Conservation (phyloP, 1,140 invertebrate species). For the Psilanteris sp. region DNA sequence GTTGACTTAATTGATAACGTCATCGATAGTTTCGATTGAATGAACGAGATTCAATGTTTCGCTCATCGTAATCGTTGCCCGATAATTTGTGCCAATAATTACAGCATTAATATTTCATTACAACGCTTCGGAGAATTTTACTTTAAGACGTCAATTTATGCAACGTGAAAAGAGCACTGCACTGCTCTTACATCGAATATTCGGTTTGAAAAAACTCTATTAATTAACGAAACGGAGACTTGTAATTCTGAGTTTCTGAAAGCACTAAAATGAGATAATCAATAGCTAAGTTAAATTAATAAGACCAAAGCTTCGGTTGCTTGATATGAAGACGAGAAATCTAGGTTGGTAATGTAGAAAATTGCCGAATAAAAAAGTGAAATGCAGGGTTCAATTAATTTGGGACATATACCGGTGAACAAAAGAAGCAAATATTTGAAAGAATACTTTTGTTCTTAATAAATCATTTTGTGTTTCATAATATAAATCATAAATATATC, state of each 20-base stretch:
- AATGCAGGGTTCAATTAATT: background rate
- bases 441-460: too few species aligned
- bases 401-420: background rate
- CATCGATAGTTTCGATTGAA: too few species aligned
- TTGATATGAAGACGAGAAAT: background rate
- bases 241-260: conserved; percentile 1
- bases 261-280: conserved; percentile 22
- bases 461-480: too few species aligned
- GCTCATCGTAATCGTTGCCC: too few species aligned
- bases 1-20: too few species aligned
- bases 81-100: too few species aligned
- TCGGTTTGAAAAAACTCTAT: background rate
- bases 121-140: too few species aligned
- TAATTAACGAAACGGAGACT: conserved; percentile 13
- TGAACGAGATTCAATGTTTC: too few species aligned
- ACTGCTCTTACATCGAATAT: background rate
- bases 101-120: too few species aligned
- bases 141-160: too few species aligned
- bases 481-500: too few species aligned
- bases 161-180: background rate
- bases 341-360: background rate
- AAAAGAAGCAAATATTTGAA: too few species aligned
- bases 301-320: background rate
- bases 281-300: conserved; percentile 16
- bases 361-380: background rate